Conservation (phyloP, 1,140 invertebrate genomes). For the Tachypleus tridentatus region DNA sequence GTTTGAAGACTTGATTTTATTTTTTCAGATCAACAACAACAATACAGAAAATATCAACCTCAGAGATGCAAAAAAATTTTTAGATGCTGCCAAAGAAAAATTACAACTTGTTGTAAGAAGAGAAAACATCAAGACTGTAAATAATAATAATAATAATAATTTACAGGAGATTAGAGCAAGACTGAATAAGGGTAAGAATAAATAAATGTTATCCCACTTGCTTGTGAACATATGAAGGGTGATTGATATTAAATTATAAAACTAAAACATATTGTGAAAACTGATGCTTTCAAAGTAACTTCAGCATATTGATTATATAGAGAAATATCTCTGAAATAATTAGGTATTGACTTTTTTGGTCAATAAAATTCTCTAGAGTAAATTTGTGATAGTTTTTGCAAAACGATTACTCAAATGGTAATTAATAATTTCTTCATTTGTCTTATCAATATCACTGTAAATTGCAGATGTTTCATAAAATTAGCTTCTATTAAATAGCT, state of each 20-base stretch:
- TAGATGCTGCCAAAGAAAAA: conserved; percentile 84
- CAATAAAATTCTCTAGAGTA: too few relatives aligned
- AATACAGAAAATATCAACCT: conserved; percentile 69
- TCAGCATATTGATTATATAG: conserved; percentile 6
- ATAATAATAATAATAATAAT: conserved; percentile 2
- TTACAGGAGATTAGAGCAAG: neutral
- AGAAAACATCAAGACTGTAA: conserved; percentile 3
- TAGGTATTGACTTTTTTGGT: too few relatives aligned
- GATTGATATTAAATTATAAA: too few relatives aligned
- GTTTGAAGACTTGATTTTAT: conserved; percentile 1
- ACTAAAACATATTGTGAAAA: too few relatives aligned
- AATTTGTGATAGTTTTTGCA: too few relatives aligned
- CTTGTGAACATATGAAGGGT: neutral
- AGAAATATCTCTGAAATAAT: too few relatives aligned
- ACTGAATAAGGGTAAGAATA: neutral
- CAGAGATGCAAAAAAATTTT: conserved; percentile 85
- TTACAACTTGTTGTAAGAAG: conserved; percentile 72
- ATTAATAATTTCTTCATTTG: too few relatives aligned
- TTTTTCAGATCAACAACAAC: conserved; percentile 39
- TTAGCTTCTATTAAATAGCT: too few relatives aligned
- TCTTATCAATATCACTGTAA: too few relatives aligned
- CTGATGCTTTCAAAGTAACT: neutral
- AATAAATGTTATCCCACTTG: neutral
- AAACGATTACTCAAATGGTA: too few relatives aligned
- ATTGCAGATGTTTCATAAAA: too few relatives aligned